Base-by-base conservation (phyloP, 2,888 invertebrate species). In the Chrysolina haemoptera region DNA sequence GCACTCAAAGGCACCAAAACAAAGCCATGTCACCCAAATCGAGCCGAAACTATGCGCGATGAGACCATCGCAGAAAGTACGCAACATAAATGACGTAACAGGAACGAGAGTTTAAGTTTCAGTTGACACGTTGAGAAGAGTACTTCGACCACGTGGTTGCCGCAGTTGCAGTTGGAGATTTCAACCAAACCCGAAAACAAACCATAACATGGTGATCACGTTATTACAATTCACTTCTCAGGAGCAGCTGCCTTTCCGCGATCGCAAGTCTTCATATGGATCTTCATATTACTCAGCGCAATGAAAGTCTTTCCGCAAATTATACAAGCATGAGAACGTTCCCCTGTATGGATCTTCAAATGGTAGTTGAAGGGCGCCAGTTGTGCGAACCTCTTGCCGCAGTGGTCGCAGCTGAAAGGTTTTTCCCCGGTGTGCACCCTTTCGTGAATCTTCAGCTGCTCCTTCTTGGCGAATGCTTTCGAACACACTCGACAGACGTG, bases 301-400 rank as follows among this genome's bases (percentile, higher is more conserved):
- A 76, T 76, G 86, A 91, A 92, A 22, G 90, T 91, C 82, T 91
- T 91, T 16, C 69, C 76, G 72, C 87, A 87, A 10, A 85, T 78
- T 18, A 81, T 82, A 68, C 87, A 87, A 66, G 89, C 88, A 86
- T 91, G 90, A 62, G 91, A 91, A 84, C 90, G 89, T 87, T 91
- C 91, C 0, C 91, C 91, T 0, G 90, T 90, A 86, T 92, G 91
- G 65, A 90, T 90, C 66, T 91, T 89, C 86, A 90, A 90, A 86
- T 92, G 92, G 68, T 91, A 87, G 50, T 90, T 90, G 79, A 91
- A 86, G 82, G 91, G 90, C 82, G 90, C 90, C 79, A 91, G 90
- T 85, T 91, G 91, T 43, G 90, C 90, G 70, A 84, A 81, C 35
- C 79, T 81, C 74, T 84, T 85, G 4, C 85, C 85, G 70, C 86